Evolutionary conservation across 2,113 vertebrate genomes (phyloP).

Genomic region (Notothenia rossii): DNA sequence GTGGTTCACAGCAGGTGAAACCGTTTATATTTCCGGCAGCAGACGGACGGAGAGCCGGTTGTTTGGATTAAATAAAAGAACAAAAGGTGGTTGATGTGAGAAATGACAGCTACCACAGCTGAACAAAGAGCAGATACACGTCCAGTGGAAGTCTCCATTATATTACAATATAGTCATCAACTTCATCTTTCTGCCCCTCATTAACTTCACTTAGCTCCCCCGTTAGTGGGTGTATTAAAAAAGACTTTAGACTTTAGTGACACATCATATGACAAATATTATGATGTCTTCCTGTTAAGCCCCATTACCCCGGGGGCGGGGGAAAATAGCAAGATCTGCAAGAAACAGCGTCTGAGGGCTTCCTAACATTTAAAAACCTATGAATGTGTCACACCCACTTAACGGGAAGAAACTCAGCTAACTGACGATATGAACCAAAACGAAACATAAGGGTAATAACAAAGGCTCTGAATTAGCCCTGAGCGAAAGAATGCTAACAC

Average conservation of each 20-base stretch:
- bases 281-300: not conserved
- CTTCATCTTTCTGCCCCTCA: not conserved
- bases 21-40: not conserved
- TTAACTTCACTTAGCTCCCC: not conserved
- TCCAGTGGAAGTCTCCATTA: not conserved
- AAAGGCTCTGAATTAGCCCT: too few relatives aligned
- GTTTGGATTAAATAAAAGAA: not conserved
- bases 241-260: not conserved
- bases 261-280: not conserved
- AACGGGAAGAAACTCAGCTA: too few relatives aligned
- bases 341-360: too few relatives aligned
- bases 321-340: too few relatives aligned
- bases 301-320: too few relatives aligned
- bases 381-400: too few relatives aligned
- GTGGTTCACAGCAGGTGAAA: not conserved
- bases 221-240: not conserved
- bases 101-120: not conserved
- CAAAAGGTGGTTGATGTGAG: not conserved
- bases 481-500: too few relatives aligned
- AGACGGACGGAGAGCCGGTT: not conserved
- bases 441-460: too few relatives aligned
- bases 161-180: too few relatives aligned
- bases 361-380: too few relatives aligned
- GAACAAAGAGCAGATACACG: not conserved
- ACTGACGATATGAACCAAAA: too few relatives aligned